phyloP scores from a whole-genome alignment of 2,797 vertebrate species.

The Sardinella longiceps region DNA sequence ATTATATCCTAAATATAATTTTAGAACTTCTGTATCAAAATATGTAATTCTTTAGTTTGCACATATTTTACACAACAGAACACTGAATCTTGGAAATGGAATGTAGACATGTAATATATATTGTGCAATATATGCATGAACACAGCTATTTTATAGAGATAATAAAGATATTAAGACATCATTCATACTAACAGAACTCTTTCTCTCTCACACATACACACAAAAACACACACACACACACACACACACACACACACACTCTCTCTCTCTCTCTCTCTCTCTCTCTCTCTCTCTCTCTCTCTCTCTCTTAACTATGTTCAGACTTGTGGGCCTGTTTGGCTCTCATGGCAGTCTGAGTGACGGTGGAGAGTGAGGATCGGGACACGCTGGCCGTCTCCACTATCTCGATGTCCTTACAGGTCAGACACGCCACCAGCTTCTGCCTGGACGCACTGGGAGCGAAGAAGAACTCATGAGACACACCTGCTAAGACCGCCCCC shows the following conservation, averaged over 20 bases:
- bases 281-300: neutral
- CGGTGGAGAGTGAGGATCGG: slow-evolving; percentile 79
- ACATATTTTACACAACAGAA: neutral
- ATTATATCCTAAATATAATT: too few species aligned
- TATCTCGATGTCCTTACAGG: slow-evolving; percentile 81
- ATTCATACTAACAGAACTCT: neutral
- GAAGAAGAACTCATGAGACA: slow-evolving; percentile 83
- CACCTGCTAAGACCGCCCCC: slow-evolving; percentile 75
- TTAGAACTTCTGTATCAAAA: neutral
- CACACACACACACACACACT: too few species aligned
- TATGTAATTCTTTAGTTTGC: neutral
- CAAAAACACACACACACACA: too few species aligned
- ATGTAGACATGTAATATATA: neutral
- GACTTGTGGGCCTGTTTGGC: slow-evolving; percentile 75
- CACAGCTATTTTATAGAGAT: too few species aligned
- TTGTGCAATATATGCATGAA: neutral
- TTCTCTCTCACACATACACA: neutral
- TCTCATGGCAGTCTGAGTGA: slow-evolving; percentile 74
- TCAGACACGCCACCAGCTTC: slow-evolving; percentile 81
- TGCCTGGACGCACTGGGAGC: slow-evolving; percentile 77
- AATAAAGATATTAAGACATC: too few species aligned
- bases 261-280: neutral
- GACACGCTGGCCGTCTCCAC: slow-evolving; percentile 80
- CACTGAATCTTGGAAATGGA: neutral
- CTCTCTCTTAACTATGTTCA: slow-evolving; percentile 66